Evolutionary conservation across 2,888 invertebrate genomes (phyloP), one percentile per base, ranked within the genome.

Genomic region (Caenorhabditis sp.): DNA sequence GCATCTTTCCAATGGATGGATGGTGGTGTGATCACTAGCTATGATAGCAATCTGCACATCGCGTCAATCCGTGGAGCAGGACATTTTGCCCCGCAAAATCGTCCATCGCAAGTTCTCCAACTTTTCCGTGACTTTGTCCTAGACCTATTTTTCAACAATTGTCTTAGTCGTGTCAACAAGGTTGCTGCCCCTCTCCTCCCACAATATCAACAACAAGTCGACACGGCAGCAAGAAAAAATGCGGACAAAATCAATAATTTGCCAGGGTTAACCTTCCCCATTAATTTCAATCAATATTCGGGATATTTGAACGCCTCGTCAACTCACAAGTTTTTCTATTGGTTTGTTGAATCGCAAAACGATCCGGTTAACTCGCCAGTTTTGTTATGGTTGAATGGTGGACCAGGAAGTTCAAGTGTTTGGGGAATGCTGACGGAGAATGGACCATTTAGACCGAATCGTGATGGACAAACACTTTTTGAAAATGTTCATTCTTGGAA

Each of bases 341-440:
- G 79, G 79, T 75, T 79, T 43, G 76, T 78, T 1, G 79, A 81
- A 53, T 65, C 72, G 10, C 77, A 79, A 49, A 58, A 54, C n/a
- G 59, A 75, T 53, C 77, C 79, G 8, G 10, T 55, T 0, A 66
- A 61, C 19, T 75, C 63, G 23, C 81, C 81, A 36, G 62, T 79
- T 1, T 59, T 81, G n/a, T 60, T 81, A 0, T 81, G 81, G 81
- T 55, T 81, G 4, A 81, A 81, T 61, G 81, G 81, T 10, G 89
- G 79, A 26, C 79, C 79, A 17, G 79, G 79, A 51, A 67, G 67
- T 37, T 75, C 75, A 1, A 77, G 77, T 12, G 26, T 79, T 0
- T 70, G 66, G 69, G 89, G 89, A 21, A 81, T 89, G 24, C 80
- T 89, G 8, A 84, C 87, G 10, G 89, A 89, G 72, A 85, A 88